Evolutionary conservation across 2,797 vertebrate species (phyloP), one percentile per base, ranked within the genome.

Genomic region (Eupleurogrammus muticus): DNA sequence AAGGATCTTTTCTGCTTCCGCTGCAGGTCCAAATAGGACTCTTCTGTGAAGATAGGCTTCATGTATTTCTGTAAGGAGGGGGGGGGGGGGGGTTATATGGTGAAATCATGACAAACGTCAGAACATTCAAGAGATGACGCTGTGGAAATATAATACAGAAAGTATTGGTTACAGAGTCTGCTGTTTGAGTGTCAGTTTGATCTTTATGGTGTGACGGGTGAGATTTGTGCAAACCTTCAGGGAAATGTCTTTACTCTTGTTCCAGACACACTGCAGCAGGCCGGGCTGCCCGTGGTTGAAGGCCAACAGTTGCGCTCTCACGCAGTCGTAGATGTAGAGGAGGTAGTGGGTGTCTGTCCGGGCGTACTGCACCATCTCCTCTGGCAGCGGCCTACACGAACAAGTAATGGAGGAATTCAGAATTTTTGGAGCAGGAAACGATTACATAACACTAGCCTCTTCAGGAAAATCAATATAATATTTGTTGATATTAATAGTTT

Each of bases 311-410:
- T 93, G 94, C 2, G 77, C 91, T 59, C 96, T 87, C 91, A 97
- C 67, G 23, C 91, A 93, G 73, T 99, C 98, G 0, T 97, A 99
- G 87, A 99, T 94, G 71, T 98, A 97, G 0, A 98, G 96, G 76
- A 99, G 90, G 88, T 98, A 99, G 86, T 99, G 98, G 1, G 98
- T 99, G 90, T 99, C 98, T 0, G 93, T 91, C 7, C 95, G 95
- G 35, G 97, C 98, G 0, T 99, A 99, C 36, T 75, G 91, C 8
- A 96, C 58, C 98, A 99, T 99, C 76, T 98, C 97, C n/a, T 96
- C 94, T 5, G 97, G 96, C 83, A 99, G 83, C 0, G 98, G 98
- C 44, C 98, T 99, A 23, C 3, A 54, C 36, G 14, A 10, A n/a
- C 24, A 62, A 55, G 44, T 23, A 13, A 70, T 2, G 19, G 9